Evolutionary conservation across 2,888 invertebrate species (phyloP), one percentile per base, ranked within the genome.

Genomic region (Campoletis raptor): DNA sequence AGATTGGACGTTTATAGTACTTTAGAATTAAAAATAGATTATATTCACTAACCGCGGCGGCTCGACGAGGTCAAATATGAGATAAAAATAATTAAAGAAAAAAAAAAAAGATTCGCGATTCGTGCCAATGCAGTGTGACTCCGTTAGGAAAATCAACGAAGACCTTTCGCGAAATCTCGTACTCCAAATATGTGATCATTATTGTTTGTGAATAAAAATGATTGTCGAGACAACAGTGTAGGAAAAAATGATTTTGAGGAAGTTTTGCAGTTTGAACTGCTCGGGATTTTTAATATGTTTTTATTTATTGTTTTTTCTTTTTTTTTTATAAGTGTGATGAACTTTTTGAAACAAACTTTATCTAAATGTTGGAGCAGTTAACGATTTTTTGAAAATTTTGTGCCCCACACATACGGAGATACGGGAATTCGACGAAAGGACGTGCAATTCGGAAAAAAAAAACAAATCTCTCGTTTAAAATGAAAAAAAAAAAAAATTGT

Each of bases 1-100:
- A 92, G 90, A 90, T 89, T 90, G 90, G 90, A 91, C 91, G 91
- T 92, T 93, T 80, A 70, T 92, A 92, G 92, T 92, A 90, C 91
- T 91, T 91, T 92, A 92, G 92, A 90, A 90, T 92, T 93, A 93
- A 92, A 92, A 91, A 91, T 92, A 93, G 91, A 91, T 91, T 91
- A 91, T 91, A 92, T 91, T 89, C 90, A 90, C 88, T 90, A 84
- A 92, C 91, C 93, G 92, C 93, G 92, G 92, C 92, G 91, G 91
- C 92, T 92, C 92, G 91, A 89, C 91, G 90, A 91, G 90, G 89
- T 89, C 87, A 77, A 85, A 85, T 21, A 57, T 54, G 54, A 76
- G 64, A 69, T 74, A 42, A 57, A 76, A 42, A 42, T 30, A 48
- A 76, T 64, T 61, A 12, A 36, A 30, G 42, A 18, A 40, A 54